These are phyloP conservation scores for Pentamera pediparva DNA, from an alignment of 53 echinoderm and acorn worm genomes.

Conservation along the genomic window DNA sequence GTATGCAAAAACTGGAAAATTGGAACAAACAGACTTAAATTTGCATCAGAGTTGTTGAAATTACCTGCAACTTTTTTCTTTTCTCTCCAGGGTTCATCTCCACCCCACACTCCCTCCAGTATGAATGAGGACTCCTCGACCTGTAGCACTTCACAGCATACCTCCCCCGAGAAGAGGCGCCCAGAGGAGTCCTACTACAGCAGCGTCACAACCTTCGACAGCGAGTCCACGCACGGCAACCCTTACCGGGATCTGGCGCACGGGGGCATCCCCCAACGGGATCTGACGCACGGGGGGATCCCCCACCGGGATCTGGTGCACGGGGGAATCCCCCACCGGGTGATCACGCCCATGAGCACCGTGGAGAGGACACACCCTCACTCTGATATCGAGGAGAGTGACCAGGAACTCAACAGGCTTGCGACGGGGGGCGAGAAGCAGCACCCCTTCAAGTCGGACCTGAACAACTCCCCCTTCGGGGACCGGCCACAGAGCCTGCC, in stretches of 20 bases:
- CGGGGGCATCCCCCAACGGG: slow-evolving; percentile 23
- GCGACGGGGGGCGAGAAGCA: not conserved
- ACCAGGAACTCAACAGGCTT: slow-evolving; percentile 1
- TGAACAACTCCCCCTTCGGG: slow-evolving; percentile 62
- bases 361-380: slow-evolving; percentile 55
- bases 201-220: slow-evolving; percentile 87
- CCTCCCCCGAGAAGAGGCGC: slow-evolving; percentile 82
- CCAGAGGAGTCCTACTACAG: slow-evolving; percentile 80
- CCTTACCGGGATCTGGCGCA: slow-evolving; percentile 51
- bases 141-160: slow-evolving; percentile 81
- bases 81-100: too few relatives aligned
- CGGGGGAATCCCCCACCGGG: slow-evolving; percentile 2
- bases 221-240: slow-evolving; percentile 41
- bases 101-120: slow-evolving; percentile 71
- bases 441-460: slow-evolving; percentile 13
- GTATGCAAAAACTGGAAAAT: too few relatives aligned
- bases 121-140: slow-evolving; percentile 69
- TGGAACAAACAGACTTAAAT: too few relatives aligned
- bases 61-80: too few relatives aligned
- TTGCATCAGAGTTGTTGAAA: too few relatives aligned
- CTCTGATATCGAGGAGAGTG: slow-evolving; percentile 52
- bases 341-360: slow-evolving; percentile 11
- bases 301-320: not conserved
- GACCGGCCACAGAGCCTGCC: slow-evolving; percentile 87
- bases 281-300: slow-evolving; percentile 36